Percentiles rank a stretch among this genome's conserved stretches.
phyloP scores from a whole-genome alignment of 92 coral and sea anemone genomes.

The Montipora capitata region DNA sequence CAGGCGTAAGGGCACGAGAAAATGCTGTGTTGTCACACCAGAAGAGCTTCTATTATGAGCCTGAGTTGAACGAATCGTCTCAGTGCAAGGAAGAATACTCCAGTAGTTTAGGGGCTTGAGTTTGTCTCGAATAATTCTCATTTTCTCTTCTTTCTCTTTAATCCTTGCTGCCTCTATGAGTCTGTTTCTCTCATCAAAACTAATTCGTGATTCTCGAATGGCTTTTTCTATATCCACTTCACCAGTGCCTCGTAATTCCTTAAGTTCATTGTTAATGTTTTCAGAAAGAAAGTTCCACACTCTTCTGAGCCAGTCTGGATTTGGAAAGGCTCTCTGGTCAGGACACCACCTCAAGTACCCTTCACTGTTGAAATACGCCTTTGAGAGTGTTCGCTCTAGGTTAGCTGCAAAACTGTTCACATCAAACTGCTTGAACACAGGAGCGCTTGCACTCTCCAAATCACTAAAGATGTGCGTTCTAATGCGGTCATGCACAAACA shows the following conservation, averaged over 20 bases:
- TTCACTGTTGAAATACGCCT: background rate
- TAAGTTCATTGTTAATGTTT: background rate
- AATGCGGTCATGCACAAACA: constrained; percentile 71
- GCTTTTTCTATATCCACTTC: background rate
- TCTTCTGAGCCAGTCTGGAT: constrained; percentile 28
- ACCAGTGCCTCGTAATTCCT: background rate
- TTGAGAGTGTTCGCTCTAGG: constrained; percentile 34
- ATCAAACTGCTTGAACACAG: constrained; percentile 73
- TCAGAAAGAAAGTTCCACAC: constrained; percentile 75
- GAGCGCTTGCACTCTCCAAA: background rate
- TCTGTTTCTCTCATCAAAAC: constrained; percentile 11
- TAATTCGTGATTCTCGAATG: background rate
- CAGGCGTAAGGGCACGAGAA: constrained; percentile 57
- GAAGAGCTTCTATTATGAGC: background rate
- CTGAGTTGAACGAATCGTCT: background rate
- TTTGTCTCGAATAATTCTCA: background rate
- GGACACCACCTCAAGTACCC: constrained; percentile 66
- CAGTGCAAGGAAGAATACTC: constrained; percentile 65
- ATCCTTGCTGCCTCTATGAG: background rate
- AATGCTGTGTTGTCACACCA: constrained; percentile 28
- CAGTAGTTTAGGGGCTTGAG: constrained; percentile 60
- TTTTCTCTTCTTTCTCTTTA: constrained; percentile 20
- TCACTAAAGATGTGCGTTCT: constrained; percentile 39
- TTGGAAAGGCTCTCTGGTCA: background rate
- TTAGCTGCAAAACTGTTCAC: constrained; percentile 68